Conservation (phyloP, 2,888 invertebrate genomes). For the Rhogogaster chlorosoma region DNA sequence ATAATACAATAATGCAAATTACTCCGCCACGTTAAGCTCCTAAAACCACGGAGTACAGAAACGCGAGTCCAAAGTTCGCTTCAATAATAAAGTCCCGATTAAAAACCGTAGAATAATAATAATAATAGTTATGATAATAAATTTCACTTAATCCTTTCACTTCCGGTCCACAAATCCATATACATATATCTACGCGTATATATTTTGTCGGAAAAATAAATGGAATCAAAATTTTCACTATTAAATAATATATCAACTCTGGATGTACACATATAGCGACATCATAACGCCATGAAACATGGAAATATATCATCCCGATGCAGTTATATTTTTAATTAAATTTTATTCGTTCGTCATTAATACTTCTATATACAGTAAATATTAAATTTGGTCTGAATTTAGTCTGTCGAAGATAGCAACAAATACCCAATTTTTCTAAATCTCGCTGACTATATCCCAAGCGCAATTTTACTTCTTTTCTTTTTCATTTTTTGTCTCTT, state of each 20-base stretch:
- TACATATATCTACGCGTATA: neutral
- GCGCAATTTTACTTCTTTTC: neutral
- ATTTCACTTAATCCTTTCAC: neutral
- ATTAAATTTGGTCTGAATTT: neutral
- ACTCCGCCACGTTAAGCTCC: constrained; percentile 41
- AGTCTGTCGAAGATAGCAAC: neutral
- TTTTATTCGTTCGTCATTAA: neutral
- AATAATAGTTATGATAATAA: neutral
- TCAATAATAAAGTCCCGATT: constrained; percentile 37
- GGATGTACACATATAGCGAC: too few species aligned
- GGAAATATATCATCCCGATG: too few species aligned
- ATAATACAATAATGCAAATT: constrained; percentile 50
- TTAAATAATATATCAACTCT: too few species aligned
- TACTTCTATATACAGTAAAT: too few species aligned
- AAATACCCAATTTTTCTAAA: neutral
- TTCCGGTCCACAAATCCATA: neutral
- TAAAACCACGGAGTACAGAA: constrained; percentile 49
- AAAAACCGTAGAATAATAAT: constrained; percentile 9
- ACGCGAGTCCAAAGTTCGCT: constrained; percentile 29
- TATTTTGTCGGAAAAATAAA: neutral
- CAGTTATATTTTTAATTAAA: too few species aligned
- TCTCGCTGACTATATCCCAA: too few species aligned
- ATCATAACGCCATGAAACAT: too few species aligned
- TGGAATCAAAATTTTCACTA: constrained; percentile 58
- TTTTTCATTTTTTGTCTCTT: neutral